phyloP scores from a whole-genome alignment of 1,140 invertebrate genomes.

The Radopholus similis region DNA sequence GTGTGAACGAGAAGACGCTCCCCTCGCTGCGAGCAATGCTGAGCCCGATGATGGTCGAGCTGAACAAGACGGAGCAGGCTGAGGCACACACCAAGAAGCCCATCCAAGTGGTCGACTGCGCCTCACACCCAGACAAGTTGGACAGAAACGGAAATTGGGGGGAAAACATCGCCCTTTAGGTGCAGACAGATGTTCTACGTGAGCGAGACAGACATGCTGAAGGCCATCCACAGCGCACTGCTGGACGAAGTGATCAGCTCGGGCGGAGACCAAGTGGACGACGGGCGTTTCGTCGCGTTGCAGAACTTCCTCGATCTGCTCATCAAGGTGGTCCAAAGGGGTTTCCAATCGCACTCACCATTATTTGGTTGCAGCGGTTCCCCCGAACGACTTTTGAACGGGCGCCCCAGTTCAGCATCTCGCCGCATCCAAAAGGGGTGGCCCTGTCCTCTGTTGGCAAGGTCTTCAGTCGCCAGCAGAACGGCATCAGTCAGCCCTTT shows the following conservation, averaged over 20 bases:
- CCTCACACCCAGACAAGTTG: conserved; percentile 33
- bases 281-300: conserved; percentile 45
- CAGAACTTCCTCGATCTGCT: conserved; percentile 49
- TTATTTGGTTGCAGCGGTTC: conserved; percentile 12
- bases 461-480: too few species aligned
- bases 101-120: conserved; percentile 26
- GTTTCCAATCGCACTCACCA: background rate
- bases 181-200: conserved; percentile 49
- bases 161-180: conserved; percentile 5
- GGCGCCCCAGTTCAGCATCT: conserved; percentile 1
- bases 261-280: conserved; percentile 35
- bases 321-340: conserved; percentile 35
- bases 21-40: conserved; percentile 2
- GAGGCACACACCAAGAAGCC: conserved; percentile 18
- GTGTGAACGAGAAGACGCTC: conserved; percentile 5
- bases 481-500: too few species aligned
- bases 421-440: conserved; percentile 14
- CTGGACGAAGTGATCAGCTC: conserved; percentile 50
- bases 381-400: conserved; percentile 20
- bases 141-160: background rate
- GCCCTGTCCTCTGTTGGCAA: conserved; percentile 13
- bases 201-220: conserved; percentile 59
- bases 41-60: conserved; percentile 5
- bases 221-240: conserved; percentile 49
- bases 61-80: conserved; percentile 16